phyloP scores from a whole-genome alignment of 1,140 invertebrate species.

The Gonatopus flavifemur region DNA sequence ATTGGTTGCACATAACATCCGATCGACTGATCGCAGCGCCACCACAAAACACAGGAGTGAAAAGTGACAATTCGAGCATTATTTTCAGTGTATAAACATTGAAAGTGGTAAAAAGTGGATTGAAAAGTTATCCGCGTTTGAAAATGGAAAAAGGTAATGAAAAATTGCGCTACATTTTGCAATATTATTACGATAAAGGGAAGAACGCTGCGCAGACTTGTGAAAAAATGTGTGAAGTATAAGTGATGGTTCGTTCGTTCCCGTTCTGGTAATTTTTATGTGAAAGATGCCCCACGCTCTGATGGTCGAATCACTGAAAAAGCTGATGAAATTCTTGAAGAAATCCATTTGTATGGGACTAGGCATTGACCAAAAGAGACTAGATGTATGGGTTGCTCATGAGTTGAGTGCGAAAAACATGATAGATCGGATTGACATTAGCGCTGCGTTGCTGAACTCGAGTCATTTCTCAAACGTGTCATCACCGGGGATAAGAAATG shows the following conservation, averaged over 20 bases:
- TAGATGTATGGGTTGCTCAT: slow-evolving; percentile 1
- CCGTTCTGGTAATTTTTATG: slow-evolving; percentile 1
- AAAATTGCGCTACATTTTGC: slow-evolving; percentile 2
- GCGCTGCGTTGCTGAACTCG: background rate
- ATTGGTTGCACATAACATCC: no score
- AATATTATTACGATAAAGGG: slow-evolving; percentile 1
- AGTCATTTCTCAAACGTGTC: no score
- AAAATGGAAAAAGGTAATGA: no score
- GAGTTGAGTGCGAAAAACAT: slow-evolving; percentile 4
- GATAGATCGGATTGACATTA: background rate
- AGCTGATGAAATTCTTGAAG: no score
- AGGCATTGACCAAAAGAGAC: no score
- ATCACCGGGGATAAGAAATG: no score
- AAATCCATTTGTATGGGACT: no score
- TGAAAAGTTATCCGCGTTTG: no score
- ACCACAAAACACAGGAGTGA: background rate
- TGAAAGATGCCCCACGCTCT: background rate
- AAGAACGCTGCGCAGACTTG: background rate
- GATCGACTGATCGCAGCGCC: background rate
- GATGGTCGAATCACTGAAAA: background rate
- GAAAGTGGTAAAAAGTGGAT: no score
- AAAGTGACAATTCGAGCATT: background rate
- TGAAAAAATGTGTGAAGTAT: no score
- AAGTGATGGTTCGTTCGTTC: no score
- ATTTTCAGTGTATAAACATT: no score